phyloP scores from a whole-genome alignment of 2,888 invertebrate species.

The Augiades crinisus region DNA sequence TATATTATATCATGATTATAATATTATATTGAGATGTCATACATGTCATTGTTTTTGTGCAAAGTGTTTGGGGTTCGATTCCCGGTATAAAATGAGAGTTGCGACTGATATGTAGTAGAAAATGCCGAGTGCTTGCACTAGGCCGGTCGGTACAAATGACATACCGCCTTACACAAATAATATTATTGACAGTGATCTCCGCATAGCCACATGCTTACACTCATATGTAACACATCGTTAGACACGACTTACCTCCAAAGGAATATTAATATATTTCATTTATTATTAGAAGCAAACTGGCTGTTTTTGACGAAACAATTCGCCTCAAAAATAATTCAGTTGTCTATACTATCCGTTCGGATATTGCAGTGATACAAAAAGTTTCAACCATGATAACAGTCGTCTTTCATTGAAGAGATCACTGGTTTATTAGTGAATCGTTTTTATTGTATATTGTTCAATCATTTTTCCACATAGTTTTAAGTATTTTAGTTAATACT shows the following conservation, averaged over 20 bases:
- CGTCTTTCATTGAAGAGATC: constrained; percentile 45
- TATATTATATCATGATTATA: constrained; percentile 60
- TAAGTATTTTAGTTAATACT: constrained; percentile 75
- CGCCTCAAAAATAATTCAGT: constrained; percentile 19
- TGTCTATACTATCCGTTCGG: too few species aligned
- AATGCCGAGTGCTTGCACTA: constrained; percentile 57
- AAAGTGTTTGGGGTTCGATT: constrained; percentile 69
- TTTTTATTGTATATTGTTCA: constrained; percentile 80
- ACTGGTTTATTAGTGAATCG: constrained; percentile 76
- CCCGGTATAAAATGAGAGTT: constrained; percentile 70
- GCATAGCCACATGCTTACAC: constrained; percentile 27
- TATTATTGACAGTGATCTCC: constrained; percentile 69
- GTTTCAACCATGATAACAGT: constrained; percentile 19
- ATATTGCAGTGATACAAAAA: constrained; percentile 20
- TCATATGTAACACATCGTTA: constrained; percentile 17
- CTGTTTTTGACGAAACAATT: constrained; percentile 20
- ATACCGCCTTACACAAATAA: constrained; percentile 77
- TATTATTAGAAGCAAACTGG: constrained; percentile 6
- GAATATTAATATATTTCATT: constrained; percentile 17
- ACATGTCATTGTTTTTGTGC: constrained; percentile 78
- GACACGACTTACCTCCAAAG: constrained; percentile 15
- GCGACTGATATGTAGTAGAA: constrained; percentile 78
- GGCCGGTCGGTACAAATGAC: constrained; percentile 77
- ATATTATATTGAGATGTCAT: constrained; percentile 80
- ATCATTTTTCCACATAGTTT: constrained; percentile 78